A percentile compares a stretch with the other conserved stretches of the same genome.
Conservation (phyloP, 2,888 invertebrate species). For the Ophion slaviceki region DNA sequence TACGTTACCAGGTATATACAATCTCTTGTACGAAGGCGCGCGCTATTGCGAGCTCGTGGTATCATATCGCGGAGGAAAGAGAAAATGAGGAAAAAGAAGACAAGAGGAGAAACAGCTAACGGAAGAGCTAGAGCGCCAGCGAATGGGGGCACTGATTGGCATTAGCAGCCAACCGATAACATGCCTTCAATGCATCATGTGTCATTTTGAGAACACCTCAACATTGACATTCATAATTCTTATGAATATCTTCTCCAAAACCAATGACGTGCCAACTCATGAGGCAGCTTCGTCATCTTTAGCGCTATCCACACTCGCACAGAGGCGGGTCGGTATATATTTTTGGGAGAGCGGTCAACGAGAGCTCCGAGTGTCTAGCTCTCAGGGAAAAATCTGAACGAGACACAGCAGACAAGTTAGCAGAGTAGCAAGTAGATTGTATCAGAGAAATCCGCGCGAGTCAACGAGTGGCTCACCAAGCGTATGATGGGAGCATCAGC, state of each 20-base stretch:
- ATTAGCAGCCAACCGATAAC: neutral
- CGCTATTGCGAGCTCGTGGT: conserved; percentile 9
- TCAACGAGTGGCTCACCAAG: conserved; percentile 12
- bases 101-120: neutral
- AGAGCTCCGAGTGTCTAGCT: conserved; percentile 3
- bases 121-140: neutral
- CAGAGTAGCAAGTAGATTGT: neutral
- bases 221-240: neutral
- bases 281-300: neutral
- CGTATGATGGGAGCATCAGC: neutral
- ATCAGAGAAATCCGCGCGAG: conserved; percentile 1
- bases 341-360: neutral
- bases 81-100: neutral
- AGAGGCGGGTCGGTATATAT: neutral
- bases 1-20: conserved; percentile 31
- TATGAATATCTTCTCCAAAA: neutral
- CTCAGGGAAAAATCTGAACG: conserved; percentile 20
- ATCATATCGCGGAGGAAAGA: neutral
- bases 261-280: neutral
- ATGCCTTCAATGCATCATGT: neutral
- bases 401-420: neutral
- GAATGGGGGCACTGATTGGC: neutral
- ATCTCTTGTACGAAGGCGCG: conserved; percentile 9
- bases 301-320: neutral
- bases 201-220: neutral